Conservation (phyloP, 2,888 invertebrate genomes). For the Rhamphomyia laevipes region DNA sequence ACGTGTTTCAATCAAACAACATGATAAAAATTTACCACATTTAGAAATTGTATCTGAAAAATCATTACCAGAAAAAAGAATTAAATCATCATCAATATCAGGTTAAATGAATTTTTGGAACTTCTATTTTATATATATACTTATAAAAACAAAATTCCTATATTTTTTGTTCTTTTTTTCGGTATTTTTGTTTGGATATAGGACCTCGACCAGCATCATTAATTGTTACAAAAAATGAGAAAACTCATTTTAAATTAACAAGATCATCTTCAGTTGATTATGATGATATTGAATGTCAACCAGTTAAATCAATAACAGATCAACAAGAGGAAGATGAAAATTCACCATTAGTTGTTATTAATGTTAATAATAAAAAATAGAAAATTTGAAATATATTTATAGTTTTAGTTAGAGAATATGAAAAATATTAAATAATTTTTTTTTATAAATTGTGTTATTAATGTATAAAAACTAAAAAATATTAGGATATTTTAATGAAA, state of each 20-base stretch:
- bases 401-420: too few relatives aligned
- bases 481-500: too few relatives aligned
- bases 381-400: neutral
- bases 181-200: neutral
- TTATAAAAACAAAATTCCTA: too few relatives aligned
- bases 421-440: too few relatives aligned
- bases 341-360: constrained; percentile 32
- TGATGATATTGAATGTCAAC: constrained; percentile 34
- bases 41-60: constrained; percentile 33
- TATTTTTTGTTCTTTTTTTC: too few relatives aligned
- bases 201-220: constrained; percentile 32
- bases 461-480: too few relatives aligned
- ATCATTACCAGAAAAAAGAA: neutral
- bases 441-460: too few relatives aligned
- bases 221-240: constrained; percentile 32
- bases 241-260: constrained; percentile 32
- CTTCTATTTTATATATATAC: too few relatives aligned
- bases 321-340: constrained; percentile 34
- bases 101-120: too few relatives aligned
- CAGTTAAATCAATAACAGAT: constrained; percentile 15
- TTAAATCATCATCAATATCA: too few relatives aligned
- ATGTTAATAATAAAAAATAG: constrained; percentile 18
- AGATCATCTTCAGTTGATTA: constrained; percentile 37
- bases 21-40: constrained; percentile 21
- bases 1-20: constrained; percentile 34